Evolutionary conservation across 1,140 invertebrate genomes (phyloP), one percentile per base, ranked within the genome.

Genomic region (Cyclina sinensis): DNA sequence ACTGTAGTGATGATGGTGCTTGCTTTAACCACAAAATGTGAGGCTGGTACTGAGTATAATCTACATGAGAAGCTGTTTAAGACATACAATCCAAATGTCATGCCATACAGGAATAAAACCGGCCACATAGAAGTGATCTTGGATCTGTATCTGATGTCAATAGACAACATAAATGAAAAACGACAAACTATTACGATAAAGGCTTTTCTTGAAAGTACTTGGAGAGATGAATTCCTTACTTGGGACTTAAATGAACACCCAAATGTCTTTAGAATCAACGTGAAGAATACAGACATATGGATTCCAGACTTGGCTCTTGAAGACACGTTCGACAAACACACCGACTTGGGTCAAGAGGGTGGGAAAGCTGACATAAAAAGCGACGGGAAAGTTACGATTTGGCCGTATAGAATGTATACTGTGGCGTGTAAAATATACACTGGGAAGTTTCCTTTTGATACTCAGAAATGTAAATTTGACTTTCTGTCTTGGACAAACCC

Each of bases 381-480:
- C 27, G 54, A 78, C 57, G 84, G 84, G 9, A 7, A 9, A 14
- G 84, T 86, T 11, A 76, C 65, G 7, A 70, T 81, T 5, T 88
- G 74, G 86, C 86, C 86, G 2, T 88, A 80, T 37, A 74, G 37
- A 39, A 62, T 80, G 43, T 88, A 80, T 51, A 81, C 62, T 9
- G 86, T 70, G 12, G 14, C 76, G 9, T 99, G 99, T 51, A 73
- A 78, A 51, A 85, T 92, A 79, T 98, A 99, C 94, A 99, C 99
- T 51, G 54, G 39, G 7, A 83, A 90, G 18, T 93, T 86, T 76
- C 92, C 98, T 0, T 99, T 99, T 94, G 98, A 99, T 96, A 87
- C 98, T 95, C 98, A 99, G 95, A 98, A 98, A 37, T 99, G 98
- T 96, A 97, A 98, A 95, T 98, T 99, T 98, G 98, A 98, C 95